Conservation (phyloP, 2,113 vertebrate genomes). For the Gracilinanus agilis region DNA sequence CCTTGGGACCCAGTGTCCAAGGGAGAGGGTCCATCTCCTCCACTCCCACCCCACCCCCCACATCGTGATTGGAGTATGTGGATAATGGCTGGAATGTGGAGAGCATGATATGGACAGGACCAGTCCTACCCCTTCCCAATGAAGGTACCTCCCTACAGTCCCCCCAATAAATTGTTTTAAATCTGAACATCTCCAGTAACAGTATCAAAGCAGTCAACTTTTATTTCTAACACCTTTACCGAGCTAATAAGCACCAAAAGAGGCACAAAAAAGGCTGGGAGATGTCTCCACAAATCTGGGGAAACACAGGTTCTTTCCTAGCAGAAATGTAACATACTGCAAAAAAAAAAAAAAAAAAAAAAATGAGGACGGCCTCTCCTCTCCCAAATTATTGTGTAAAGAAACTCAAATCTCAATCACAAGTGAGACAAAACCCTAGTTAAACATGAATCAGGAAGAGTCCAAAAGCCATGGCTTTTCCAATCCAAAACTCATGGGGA, state of each 20-base stretch:
- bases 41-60: too few species aligned
- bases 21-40: background rate
- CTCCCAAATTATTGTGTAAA: background rate
- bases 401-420: background rate
- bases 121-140: background rate
- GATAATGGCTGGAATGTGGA: background rate
- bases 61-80: background rate
- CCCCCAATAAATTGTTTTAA: background rate
- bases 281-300: conserved; percentile 1
- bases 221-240: conserved; percentile 69
- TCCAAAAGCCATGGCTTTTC: background rate
- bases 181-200: background rate
- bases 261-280: conserved; percentile 25
- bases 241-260: conserved; percentile 6
- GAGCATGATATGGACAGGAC: background rate
- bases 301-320: background rate
- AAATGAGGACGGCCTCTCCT: background rate
- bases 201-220: background rate
- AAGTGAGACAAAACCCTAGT: background rate
- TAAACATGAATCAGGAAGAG: background rate
- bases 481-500: background rate
- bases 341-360: background rate
- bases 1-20: background rate
- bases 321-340: background rate
- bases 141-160: background rate